phyloP scores from a whole-genome alignment of 2,888 invertebrate genomes.

The Sclerodermus sp. region DNA sequence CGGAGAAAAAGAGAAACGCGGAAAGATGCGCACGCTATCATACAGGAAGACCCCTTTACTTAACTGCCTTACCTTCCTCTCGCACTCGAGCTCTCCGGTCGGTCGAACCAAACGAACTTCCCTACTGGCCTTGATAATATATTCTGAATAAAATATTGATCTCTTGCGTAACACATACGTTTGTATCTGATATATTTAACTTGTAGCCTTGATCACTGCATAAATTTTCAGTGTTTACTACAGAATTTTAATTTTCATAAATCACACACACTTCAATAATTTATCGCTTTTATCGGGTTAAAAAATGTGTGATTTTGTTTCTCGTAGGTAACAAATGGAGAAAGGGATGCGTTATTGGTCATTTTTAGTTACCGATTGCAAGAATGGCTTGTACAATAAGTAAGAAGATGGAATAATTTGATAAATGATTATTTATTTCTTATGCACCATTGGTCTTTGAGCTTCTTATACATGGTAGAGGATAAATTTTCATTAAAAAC shows the following conservation, averaged over 20 bases:
- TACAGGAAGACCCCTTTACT: constrained; percentile 13
- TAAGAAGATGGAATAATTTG: no score
- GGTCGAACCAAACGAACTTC: not conserved
- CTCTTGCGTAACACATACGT: not conserved
- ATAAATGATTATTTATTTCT: no score
- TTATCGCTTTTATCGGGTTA: not conserved
- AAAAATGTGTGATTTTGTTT: not conserved
- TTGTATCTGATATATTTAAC: not conserved
- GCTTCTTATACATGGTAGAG: no score
- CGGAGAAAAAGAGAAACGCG: constrained; percentile 28
- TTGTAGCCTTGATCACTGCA: not conserved
- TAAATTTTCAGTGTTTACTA: not conserved
- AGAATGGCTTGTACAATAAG: no score
- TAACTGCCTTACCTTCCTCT: not conserved
- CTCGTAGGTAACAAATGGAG: no score
- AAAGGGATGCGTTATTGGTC: no score
- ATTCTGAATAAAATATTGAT: not conserved
- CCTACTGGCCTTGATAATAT: constrained; percentile 9
- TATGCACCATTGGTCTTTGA: no score
- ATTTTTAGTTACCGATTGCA: no score
- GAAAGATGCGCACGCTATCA: constrained; percentile 16
- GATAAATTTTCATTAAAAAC: no score
- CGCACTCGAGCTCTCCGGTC: no score
- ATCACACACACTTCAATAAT: not conserved
- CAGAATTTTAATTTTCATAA: not conserved